Evolutionary conservation across 1,140 invertebrate genomes (phyloP), one percentile per base, ranked within the genome.

Genomic region (Meloidogyne chitwoodi): DNA sequence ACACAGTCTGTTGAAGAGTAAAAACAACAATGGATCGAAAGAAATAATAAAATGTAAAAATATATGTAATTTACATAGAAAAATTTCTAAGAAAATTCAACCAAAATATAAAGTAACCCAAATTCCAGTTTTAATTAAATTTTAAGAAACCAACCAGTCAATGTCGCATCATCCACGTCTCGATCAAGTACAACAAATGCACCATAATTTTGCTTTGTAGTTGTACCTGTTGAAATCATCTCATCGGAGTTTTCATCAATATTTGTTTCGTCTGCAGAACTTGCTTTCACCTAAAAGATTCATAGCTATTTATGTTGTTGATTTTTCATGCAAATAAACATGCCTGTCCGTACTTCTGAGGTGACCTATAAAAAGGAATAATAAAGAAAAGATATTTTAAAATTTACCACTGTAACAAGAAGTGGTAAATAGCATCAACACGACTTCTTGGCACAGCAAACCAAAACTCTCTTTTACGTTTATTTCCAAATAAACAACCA

Each of bases 401-500:
- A 48, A 48, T 5, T 19, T 5, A 48, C 85, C 85, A 86, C 68
- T 87, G 83, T 12, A 86, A 75, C 44, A 86, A 56, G 69, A 86
- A 86, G 68, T 87, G 83, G 65, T 86, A 86, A 68, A 86, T 86
- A 65, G 84, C 83, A 75, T 86, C 84, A 26, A 87, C 85, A 44
- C 81, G 74, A 41, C 69, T 72, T 26, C 81, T 72, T 34, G 84
- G 84, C 24, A 85, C 79, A 6, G 83, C 83, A 64, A 83, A 84
- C 85, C 85, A 86, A 75, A 86, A 86, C 76, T 86, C 85, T 41
- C 85, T 64, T 66, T 87, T 86, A 65, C 83, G 70, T 44, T 76
- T 80, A 68, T 86, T 86, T 29, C 85, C 85, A 76, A 86, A 86
- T 22, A 70, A 38, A 69, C 62, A 74, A 24, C 74, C 69, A 24